phyloP scores from a whole-genome alignment of 1,140 invertebrate species.

The Pseudomyrmex flavicornis region DNA sequence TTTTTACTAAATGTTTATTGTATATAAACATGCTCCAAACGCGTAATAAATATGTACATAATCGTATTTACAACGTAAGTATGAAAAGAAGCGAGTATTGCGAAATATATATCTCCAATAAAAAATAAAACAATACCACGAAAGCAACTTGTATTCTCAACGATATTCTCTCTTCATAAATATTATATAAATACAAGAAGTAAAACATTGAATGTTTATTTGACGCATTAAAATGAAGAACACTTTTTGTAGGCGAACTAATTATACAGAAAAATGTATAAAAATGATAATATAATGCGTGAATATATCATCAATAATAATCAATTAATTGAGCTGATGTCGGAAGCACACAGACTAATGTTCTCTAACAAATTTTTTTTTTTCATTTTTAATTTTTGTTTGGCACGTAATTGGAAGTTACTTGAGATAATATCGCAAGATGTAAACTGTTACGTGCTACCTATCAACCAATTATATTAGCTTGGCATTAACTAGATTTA shows the following conservation, averaged over 20 bases:
- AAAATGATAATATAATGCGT: constrained; percentile 43
- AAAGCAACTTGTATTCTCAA: constrained; percentile 27
- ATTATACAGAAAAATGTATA: neutral
- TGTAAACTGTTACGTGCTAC: constrained; percentile 22
- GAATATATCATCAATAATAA: constrained; percentile 23
- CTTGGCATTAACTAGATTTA: constrained; percentile 27
- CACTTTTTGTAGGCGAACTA: constrained; percentile 8
- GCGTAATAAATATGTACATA: constrained; percentile 69
- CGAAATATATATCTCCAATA: constrained; percentile 9
- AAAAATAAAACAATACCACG: constrained; percentile 21
- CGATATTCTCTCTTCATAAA: constrained; percentile 13
- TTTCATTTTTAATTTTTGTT: constrained; percentile 62
- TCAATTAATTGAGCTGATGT: constrained; percentile 51
- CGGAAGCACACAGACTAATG: constrained; percentile 63
- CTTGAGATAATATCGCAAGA: constrained; percentile 62
- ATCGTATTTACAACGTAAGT: constrained; percentile 64
- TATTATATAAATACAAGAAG: constrained; percentile 16
- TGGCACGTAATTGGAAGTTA: constrained; percentile 80
- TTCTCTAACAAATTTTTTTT: constrained; percentile 19
- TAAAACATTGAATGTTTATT: neutral
- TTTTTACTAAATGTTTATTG: constrained; percentile 12
- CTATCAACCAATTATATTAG: constrained; percentile 29
- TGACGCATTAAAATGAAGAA: constrained; percentile 37
- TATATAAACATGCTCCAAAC: constrained; percentile 25
- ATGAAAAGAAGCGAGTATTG: constrained; percentile 47